Conservation (phyloP, 2,888 invertebrate genomes). For the Chrysolina haemoptera region DNA sequence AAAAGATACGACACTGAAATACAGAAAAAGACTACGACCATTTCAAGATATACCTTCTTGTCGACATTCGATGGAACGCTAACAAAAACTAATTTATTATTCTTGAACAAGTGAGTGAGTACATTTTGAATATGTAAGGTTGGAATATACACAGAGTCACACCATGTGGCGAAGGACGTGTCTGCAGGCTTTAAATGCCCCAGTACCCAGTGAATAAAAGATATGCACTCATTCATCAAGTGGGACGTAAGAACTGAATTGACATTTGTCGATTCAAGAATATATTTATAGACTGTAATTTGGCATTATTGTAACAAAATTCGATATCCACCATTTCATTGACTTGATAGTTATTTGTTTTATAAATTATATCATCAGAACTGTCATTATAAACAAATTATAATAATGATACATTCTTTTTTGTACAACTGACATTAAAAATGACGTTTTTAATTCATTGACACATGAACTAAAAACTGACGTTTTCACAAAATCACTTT, state of each 20-base stretch:
- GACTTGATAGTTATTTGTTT: too few relatives aligned
- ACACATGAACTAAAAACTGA: too few relatives aligned
- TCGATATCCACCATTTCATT: too few relatives aligned
- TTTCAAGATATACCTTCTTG: slow-evolving; percentile 22
- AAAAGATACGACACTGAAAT: slow-evolving; percentile 40
- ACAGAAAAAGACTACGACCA: slow-evolving; percentile 30
- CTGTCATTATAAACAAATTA: too few relatives aligned
- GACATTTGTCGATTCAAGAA: too few relatives aligned
- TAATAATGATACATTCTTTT: too few relatives aligned
- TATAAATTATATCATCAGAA: too few relatives aligned
- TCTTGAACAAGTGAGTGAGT: slow-evolving; percentile 21
- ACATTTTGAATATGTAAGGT: slow-evolving; percentile 17
- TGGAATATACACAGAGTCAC: slow-evolving; percentile 4
- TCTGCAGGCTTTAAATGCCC: background rate
- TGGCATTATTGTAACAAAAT: too few relatives aligned
- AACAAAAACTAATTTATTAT: slow-evolving; percentile 31
- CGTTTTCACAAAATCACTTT: too few relatives aligned
- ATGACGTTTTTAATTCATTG: too few relatives aligned
- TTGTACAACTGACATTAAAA: too few relatives aligned
- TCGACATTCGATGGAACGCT: slow-evolving; percentile 30
- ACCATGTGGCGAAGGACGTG: background rate
- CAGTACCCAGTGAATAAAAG: background rate
- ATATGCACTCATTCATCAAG: background rate
- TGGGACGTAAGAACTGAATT: background rate
- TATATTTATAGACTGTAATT: too few relatives aligned